Conservation (phyloP, 2,888 invertebrate genomes). For the Odontocerum albicorne region DNA sequence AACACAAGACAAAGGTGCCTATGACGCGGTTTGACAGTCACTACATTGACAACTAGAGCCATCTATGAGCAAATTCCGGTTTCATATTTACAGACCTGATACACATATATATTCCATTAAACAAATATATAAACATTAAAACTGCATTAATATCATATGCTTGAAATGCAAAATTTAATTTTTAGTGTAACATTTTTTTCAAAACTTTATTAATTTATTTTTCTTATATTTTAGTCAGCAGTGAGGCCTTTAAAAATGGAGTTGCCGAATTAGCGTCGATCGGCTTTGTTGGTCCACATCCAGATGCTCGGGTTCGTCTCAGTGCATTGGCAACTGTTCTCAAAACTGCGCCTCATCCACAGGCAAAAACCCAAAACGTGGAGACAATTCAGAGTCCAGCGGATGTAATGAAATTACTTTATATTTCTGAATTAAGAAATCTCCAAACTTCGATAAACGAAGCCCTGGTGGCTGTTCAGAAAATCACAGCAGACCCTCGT, state of each 20-base stretch:
- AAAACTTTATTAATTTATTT: constrained; percentile 35
- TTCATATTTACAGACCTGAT: too few species aligned
- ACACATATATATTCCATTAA: too few species aligned
- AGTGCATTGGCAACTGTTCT: constrained; percentile 74
- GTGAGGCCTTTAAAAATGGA: constrained; percentile 80
- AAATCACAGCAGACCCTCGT: constrained; percentile 93
- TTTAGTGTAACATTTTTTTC: background rate
- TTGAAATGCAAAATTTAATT: too few species aligned
- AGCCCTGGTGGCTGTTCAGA: constrained; percentile 89
- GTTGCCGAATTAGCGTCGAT: constrained; percentile 76
- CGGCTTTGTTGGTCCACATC: constrained; percentile 51
- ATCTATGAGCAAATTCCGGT: too few species aligned
- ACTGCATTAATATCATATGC: too few species aligned
- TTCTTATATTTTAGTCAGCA: constrained; percentile 66
- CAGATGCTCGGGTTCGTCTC: constrained; percentile 49
- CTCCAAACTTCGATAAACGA: constrained; percentile 95
- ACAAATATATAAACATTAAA: too few species aligned
- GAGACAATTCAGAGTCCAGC: constrained; percentile 51
- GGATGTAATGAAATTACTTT: constrained; percentile 75
- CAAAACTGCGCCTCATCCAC: constrained; percentile 76
- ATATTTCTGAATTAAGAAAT: constrained; percentile 80
- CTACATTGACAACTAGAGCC: too few species aligned
- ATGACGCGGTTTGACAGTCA: too few species aligned
- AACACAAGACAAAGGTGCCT: too few species aligned
- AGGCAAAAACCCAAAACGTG: constrained; percentile 59